Evolutionary conservation across 2,888 invertebrate genomes (phyloP).

Genomic region (Drosophila greeni): DNA sequence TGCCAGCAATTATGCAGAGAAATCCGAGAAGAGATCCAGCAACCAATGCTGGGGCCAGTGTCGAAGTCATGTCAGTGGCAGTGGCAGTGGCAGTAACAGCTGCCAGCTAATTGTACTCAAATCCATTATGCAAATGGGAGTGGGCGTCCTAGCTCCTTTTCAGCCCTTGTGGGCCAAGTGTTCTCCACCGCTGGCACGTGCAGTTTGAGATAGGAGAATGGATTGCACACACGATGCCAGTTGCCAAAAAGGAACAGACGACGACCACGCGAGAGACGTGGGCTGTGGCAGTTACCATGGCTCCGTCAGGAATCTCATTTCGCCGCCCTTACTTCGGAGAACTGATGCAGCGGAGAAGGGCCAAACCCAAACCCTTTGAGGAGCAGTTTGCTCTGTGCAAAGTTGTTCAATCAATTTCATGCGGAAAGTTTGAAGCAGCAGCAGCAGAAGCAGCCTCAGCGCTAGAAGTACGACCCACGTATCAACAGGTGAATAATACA

Average conservation of each 20-base stretch:
- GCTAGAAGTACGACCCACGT: conserved; percentile 16
- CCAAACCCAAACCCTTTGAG: conserved; percentile 28
- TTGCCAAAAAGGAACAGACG: conserved; percentile 17
- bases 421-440: conserved; percentile 54
- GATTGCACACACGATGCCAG: conserved; percentile 8
- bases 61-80: conserved; percentile 36
- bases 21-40: not conserved
- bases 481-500: conserved; percentile 38
- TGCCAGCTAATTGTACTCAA: conserved; percentile 52
- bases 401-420: conserved; percentile 72
- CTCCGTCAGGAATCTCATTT: conserved; percentile 21
- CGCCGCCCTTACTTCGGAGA: not conserved
- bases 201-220: not conserved
- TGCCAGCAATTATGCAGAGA: not conserved
- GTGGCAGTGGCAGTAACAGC: conserved; percentile 28
- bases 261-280: not conserved
- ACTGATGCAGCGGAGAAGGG: conserved; percentile 5
- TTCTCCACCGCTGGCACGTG: conserved; percentile 24
- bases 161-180: conserved; percentile 8
- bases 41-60: conserved; percentile 10
- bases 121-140: conserved; percentile 54
- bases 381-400: conserved; percentile 31
- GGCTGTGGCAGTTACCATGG: conserved; percentile 29
- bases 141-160: not conserved
- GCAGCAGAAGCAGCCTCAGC: not conserved